These are phyloP conservation scores for Paraescarpia echinospica DNA, from an alignment of 1,140 invertebrate species.

Conservation along the genomic window DNA sequence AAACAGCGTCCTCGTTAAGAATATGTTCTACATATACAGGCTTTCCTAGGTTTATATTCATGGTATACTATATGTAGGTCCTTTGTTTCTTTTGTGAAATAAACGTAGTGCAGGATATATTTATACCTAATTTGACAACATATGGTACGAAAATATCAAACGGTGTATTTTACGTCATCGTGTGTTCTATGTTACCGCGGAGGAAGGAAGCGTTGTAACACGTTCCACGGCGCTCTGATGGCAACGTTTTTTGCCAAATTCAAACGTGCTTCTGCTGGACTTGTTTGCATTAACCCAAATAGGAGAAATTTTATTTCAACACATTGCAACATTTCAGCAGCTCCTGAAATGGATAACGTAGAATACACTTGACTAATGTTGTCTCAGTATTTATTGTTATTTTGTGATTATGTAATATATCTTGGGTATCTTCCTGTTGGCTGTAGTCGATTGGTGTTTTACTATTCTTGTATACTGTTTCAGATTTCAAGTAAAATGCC, in stretches of 20 bases:
- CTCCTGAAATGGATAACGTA: neutral
- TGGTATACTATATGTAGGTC: too few species aligned
- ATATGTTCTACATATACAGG: conserved; percentile 1
- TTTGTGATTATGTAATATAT: neutral
- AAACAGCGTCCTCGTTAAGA: conserved; percentile 14
- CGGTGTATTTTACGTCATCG: too few species aligned
- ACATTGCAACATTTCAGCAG: too few species aligned
- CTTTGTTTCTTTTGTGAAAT: neutral
- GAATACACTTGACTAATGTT: neutral
- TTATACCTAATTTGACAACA: neutral
- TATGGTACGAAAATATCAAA: neutral
- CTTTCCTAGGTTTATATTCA: neutral
- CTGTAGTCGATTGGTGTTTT: neutral
- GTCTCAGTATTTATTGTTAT: neutral
- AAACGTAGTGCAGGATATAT: neutral
- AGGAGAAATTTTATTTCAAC: too few species aligned
- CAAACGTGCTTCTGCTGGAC: neutral
- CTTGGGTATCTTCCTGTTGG: neutral
- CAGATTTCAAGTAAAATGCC: too few species aligned
- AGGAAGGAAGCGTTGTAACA: too few species aligned
- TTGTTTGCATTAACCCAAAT: too few species aligned
- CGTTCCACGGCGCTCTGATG: too few species aligned
- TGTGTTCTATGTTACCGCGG: too few species aligned
- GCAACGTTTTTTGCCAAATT: neutral
- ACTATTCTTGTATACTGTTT: too few species aligned